Conservation (phyloP, 2,888 invertebrate species). For the Chalcis sispes region DNA sequence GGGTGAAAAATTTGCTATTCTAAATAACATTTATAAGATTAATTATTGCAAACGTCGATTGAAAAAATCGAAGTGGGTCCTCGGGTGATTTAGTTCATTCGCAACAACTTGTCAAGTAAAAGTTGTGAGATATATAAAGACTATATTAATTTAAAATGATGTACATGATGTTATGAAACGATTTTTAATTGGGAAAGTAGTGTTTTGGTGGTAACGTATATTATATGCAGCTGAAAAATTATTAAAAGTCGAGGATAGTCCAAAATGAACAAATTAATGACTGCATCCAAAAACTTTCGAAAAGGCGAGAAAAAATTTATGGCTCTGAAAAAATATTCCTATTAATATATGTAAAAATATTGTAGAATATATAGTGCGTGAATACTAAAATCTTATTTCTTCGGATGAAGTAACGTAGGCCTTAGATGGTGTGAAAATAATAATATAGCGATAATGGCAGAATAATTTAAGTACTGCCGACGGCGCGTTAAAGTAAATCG, state of each 20-base stretch:
- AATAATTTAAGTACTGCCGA: too few relatives aligned
- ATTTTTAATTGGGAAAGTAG: not conserved
- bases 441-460: too few relatives aligned
- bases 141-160: slow-evolving; percentile 34
- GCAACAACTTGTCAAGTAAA: slow-evolving; percentile 18
- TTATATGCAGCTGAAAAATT: slow-evolving; percentile 18
- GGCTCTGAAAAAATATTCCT: slow-evolving; percentile 23
- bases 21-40: slow-evolving; percentile 36
- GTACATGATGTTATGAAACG: slow-evolving; percentile 25
- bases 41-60: slow-evolving; percentile 32
- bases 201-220: slow-evolving; percentile 18
- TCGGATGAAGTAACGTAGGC: too few relatives aligned
- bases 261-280: slow-evolving; percentile 33
- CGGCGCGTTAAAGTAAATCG: too few relatives aligned
- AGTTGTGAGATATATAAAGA: slow-evolving; percentile 1
- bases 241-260: slow-evolving; percentile 17
- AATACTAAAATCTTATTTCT: too few relatives aligned
- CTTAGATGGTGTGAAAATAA: too few relatives aligned
- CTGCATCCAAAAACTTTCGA: slow-evolving; percentile 34
- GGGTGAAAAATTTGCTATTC: slow-evolving; percentile 35
- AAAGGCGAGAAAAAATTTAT: slow-evolving; percentile 18
- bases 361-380: too few relatives aligned
- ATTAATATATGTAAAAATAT: slow-evolving; percentile 15
- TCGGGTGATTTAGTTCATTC: slow-evolving; percentile 17
- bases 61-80: slow-evolving; percentile 40